Evolutionary conservation across 1,140 invertebrate species (phyloP).

Genomic region (Agrilus planipennis): DNA sequence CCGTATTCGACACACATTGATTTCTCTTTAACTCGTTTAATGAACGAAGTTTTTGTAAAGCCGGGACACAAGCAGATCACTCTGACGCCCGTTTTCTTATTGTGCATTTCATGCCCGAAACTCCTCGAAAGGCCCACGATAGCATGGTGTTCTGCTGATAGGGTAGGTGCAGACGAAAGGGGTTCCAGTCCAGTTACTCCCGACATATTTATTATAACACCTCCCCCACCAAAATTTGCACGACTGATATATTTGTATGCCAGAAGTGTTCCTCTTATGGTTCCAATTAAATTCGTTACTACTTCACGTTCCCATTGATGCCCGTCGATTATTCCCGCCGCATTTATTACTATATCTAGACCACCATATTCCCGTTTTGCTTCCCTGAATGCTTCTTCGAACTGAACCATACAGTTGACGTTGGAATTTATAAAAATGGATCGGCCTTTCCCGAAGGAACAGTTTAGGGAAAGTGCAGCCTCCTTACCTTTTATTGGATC

Average conservation of each 20-base stretch:
- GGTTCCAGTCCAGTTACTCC: neutral
- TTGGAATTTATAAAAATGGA: neutral
- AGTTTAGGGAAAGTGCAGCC: neutral
- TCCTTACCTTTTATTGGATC: neutral
- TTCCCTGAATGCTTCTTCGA: neutral
- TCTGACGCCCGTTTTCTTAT: neutral
- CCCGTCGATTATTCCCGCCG: neutral
- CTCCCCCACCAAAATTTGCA: neutral
- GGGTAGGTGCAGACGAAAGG: neutral
- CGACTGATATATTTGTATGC: neutral
- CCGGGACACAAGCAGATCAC: neutral
- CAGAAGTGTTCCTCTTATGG: neutral
- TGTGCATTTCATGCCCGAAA: neutral
- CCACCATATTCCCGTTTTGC: neutral
- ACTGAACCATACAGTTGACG: neutral
- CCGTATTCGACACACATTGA: conserved; percentile 17
- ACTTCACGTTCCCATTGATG: neutral
- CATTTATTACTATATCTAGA: neutral
- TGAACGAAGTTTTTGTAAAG: conserved; percentile 23
- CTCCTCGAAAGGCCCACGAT: neutral
- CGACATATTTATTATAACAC: neutral
- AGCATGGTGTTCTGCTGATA: neutral
- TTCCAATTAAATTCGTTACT: neutral
- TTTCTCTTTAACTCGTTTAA: conserved; percentile 37
- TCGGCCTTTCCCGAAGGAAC: neutral